A percentile compares a stretch with the other conserved stretches of the same genome.
These are phyloP conservation scores for Anabacerthia variegaticeps DNA, from an alignment of 2,797 vertebrate genomes.

Conservation along the genomic window DNA sequence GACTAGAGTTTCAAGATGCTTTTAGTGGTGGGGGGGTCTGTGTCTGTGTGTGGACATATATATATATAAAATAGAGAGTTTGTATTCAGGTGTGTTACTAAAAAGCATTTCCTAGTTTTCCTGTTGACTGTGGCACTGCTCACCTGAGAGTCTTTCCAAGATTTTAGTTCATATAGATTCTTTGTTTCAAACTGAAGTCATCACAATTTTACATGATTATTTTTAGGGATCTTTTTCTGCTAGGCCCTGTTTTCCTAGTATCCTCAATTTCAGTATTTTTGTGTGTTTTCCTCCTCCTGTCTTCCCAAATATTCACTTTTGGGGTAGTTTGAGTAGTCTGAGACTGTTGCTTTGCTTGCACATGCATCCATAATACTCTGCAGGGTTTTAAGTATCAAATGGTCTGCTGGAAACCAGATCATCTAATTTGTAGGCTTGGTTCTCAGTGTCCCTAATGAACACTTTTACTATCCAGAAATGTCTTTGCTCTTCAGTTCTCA, in stretches of 20 bases:
- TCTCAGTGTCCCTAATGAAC: neutral
- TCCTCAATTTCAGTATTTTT: neutral
- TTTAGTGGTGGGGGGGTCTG: neutral
- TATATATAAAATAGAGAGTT: neutral
- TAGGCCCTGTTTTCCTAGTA: neutral
- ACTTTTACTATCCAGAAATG: neutral
- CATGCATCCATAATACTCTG: neutral
- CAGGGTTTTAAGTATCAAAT: neutral
- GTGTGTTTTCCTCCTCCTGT: neutral
- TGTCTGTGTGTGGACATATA: neutral
- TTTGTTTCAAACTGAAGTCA: neutral
- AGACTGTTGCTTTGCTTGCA: neutral
- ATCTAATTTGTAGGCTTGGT: neutral
- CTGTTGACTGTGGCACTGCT: neutral
- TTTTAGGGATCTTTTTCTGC: neutral
- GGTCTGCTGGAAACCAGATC: neutral
- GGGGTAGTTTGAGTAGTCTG: neutral
- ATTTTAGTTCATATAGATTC: neutral
- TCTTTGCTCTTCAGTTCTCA: neutral
- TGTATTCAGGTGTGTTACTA: neutral
- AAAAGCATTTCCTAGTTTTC: neutral
- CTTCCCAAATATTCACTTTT: neutral
- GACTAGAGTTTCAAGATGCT: neutral
- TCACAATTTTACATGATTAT: neutral
- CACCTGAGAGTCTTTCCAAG: neutral